Evolutionary conservation across 2,888 invertebrate genomes (phyloP).

Genomic region (Heliconius ethilla): DNA sequence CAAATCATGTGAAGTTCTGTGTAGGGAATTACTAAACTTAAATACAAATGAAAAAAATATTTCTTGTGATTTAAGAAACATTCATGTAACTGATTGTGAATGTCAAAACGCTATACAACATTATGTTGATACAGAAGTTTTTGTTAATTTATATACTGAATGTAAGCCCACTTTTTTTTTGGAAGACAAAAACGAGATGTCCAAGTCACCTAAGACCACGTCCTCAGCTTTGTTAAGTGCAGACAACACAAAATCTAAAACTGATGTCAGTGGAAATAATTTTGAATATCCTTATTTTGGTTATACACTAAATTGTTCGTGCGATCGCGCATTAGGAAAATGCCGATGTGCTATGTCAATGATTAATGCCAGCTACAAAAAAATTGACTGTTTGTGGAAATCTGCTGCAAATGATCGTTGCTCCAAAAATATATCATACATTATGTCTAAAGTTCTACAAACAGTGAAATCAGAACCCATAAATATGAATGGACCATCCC

Average conservation of each 20-base stretch:
- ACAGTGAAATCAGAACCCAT: slow-evolving; percentile 41
- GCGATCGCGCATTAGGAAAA: slow-evolving; percentile 54
- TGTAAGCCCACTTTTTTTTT: slow-evolving; percentile 6
- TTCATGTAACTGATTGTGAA: slow-evolving; percentile 48
- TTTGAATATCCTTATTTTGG: slow-evolving; percentile 56
- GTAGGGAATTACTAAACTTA: slow-evolving; percentile 44
- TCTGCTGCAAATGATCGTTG: slow-evolving; percentile 48
- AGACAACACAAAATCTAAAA: not conserved
- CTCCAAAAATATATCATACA: slow-evolving; percentile 56
- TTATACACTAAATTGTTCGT: slow-evolving; percentile 63
- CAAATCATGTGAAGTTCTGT: slow-evolving; percentile 56
- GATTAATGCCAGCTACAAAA: slow-evolving; percentile 50
- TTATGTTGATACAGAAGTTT: slow-evolving; percentile 28
- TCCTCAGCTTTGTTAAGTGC: not conserved
- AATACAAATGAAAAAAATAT: slow-evolving; percentile 47
- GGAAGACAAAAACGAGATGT: not conserved
- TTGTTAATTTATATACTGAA: slow-evolving; percentile 45
- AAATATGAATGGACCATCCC: slow-evolving; percentile 8
- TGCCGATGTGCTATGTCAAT: slow-evolving; percentile 63
- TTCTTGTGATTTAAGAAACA: slow-evolving; percentile 44
- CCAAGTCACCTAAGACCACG: not conserved
- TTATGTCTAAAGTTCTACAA: slow-evolving; percentile 53
- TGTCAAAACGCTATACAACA: slow-evolving; percentile 39
- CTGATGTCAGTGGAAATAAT: not conserved
- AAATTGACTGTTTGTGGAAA: slow-evolving; percentile 57